phyloP scores from a whole-genome alignment of 2,797 vertebrate genomes.

The Spinus pinus region DNA sequence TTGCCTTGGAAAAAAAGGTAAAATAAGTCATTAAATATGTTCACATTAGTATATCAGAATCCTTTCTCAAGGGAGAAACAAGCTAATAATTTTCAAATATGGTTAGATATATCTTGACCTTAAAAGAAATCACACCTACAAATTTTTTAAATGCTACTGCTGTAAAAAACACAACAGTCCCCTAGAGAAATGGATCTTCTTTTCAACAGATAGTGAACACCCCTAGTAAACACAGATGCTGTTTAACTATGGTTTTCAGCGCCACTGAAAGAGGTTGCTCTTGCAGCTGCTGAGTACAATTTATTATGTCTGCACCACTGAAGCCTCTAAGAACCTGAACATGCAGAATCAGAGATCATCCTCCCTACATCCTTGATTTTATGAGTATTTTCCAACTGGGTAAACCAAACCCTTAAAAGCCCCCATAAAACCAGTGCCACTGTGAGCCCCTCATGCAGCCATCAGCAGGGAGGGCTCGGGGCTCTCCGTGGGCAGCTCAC shows the following conservation, averaged over 20 bases:
- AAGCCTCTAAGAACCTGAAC: background rate
- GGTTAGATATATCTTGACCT: background rate
- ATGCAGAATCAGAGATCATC: fast-evolving
- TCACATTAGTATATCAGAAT: background rate
- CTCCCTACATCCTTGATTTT: background rate
- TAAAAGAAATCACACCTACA: background rate
- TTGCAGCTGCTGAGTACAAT: background rate
- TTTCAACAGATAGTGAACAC: background rate
- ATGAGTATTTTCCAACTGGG: background rate
- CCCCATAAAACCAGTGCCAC: background rate
- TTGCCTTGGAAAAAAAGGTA: background rate
- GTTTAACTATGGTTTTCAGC: background rate
- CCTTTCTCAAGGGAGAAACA: background rate
- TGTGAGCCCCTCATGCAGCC: background rate
- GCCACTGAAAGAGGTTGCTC: background rate
- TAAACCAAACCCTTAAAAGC: background rate
- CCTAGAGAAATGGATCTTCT: background rate
- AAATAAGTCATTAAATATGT: background rate
- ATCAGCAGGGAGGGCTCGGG: background rate
- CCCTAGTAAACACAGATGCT: background rate
- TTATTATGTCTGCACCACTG: background rate
- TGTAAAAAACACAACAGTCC: background rate
- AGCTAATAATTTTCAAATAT: background rate
- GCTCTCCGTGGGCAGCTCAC: background rate
- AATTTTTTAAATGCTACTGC: background rate